Conservation (phyloP, 2,888 invertebrate species). For the Polyommatus iphigenia region DNA sequence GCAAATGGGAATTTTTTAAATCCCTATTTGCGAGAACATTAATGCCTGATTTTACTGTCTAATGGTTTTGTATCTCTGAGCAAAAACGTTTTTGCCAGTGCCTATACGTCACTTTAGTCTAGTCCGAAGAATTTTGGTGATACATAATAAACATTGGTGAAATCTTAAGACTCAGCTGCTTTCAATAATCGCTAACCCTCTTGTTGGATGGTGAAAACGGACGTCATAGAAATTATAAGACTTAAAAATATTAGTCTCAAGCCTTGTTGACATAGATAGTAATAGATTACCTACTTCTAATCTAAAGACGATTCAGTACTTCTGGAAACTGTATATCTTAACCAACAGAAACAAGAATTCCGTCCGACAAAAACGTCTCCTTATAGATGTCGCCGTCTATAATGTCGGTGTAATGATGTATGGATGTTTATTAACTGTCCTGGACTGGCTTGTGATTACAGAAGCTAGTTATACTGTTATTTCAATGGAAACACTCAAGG, state of each 20-base stretch:
- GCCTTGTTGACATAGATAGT: background rate
- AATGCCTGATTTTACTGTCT: no score
- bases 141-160: no score
- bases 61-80: no score
- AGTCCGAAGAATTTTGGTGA: no score
- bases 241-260: no score
- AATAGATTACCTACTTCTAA: background rate
- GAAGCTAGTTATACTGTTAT: conserved; percentile 4
- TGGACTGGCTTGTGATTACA: conserved; percentile 6
- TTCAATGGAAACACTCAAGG: background rate
- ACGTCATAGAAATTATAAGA: no score
- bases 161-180: no score
- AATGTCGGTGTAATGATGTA: conserved; percentile 16
- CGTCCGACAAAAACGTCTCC: conserved; percentile 1
- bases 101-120: no score
- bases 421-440: background rate
- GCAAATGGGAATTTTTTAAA: background rate
- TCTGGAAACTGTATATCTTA: background rate
- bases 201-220: no score
- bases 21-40: background rate
- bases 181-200: no score
- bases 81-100: no score
- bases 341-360: background rate
- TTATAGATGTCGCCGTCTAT: background rate
- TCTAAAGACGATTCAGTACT: background rate